Percentiles rank a stretch among this genome's conserved stretches.
These are phyloP conservation scores for Nephrotoma flavescens DNA, from an alignment of 2,888 invertebrate species.

Conservation along the genomic window DNA sequence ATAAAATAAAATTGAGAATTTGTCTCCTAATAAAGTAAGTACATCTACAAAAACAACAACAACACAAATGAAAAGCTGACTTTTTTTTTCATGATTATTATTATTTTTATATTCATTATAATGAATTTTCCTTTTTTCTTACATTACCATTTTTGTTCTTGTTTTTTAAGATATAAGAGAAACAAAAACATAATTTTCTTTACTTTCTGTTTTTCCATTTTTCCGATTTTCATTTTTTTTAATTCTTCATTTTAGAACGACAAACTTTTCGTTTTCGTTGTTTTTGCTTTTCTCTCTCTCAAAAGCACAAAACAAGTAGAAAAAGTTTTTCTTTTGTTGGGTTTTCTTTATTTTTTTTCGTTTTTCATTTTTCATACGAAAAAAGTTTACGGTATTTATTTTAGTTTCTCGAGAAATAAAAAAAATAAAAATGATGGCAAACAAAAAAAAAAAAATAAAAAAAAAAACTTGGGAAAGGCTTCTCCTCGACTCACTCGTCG, in stretches of 20 bases:
- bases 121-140: not conserved
- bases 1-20: not conserved
- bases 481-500: not conserved
- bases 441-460: not conserved
- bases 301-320: not conserved
- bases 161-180: not conserved
- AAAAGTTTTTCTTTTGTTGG: not conserved
- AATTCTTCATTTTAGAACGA: not conserved
- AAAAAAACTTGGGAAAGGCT: not conserved
- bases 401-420: not conserved
- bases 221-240: not conserved
- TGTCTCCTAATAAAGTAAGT: constrained; percentile 3
- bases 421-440: not conserved
- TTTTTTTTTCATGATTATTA: not conserved
- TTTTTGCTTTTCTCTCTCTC: not conserved
- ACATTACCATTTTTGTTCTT: not conserved
- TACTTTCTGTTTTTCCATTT: not conserved
- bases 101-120: not conserved
- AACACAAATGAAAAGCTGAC: not conserved
- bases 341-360: not conserved
- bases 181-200: not conserved
- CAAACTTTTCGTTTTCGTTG: not conserved
- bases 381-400: not conserved
- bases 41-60: not conserved
- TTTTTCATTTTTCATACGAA: not conserved